phyloP scores from a whole-genome alignment of 2,888 invertebrate species.

The Melipona bicolor region DNA sequence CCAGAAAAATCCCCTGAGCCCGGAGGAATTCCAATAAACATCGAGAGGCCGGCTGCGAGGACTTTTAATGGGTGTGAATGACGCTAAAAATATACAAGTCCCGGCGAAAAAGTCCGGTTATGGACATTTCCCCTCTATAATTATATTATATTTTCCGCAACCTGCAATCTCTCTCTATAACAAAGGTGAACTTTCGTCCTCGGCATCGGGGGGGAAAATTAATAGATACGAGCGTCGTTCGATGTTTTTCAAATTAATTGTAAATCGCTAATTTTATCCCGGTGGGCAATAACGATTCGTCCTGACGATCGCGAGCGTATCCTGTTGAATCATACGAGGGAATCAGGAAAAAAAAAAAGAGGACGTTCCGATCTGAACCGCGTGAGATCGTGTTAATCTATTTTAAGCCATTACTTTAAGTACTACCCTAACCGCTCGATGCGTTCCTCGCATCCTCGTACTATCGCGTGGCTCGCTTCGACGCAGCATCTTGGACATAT shows the following conservation, averaged over 20 bases:
- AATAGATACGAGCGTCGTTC: not conserved
- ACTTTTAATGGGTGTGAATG: not conserved
- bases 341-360: no score
- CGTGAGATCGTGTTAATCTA: not conserved
- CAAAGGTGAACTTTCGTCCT: not conserved
- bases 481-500: not conserved
- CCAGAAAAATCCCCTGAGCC: not conserved
- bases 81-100: not conserved
- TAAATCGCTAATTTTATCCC: not conserved
- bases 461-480: not conserved
- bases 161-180: constrained; percentile 8
- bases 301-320: not conserved
- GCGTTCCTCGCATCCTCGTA: not conserved
- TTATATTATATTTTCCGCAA: constrained; percentile 9
- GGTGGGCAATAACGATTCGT: not conserved
- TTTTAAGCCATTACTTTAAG: constrained; percentile 10
- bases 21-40: not conserved
- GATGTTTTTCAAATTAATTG: not conserved
- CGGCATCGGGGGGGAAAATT: not conserved
- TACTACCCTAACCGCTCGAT: not conserved
- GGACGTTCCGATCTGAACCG: no score
- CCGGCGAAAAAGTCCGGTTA: not conserved
- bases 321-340: not conserved
- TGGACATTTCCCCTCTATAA: not conserved
- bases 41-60: not conserved